phyloP scores from a whole-genome alignment of 2,113 vertebrate species.

The Chaetodon auriga region DNA sequence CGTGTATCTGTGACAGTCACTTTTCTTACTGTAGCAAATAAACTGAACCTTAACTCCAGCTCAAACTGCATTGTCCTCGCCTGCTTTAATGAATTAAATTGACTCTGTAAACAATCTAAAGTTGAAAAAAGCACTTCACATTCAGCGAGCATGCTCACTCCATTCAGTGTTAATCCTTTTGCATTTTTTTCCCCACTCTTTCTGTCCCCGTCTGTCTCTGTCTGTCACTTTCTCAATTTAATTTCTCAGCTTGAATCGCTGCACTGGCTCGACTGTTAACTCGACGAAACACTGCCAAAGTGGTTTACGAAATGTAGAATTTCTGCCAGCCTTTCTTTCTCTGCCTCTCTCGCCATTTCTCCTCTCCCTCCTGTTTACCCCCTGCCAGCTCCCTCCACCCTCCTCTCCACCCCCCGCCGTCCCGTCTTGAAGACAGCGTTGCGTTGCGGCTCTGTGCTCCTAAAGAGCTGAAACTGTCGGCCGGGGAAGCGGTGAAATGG shows the following conservation, averaged over 20 bases:
- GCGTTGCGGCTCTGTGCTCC: constrained; percentile 72
- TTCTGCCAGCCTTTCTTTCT: constrained; percentile 56
- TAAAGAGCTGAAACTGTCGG: constrained; percentile 81
- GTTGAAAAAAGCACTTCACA: constrained; percentile 25
- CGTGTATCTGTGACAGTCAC: background rate
- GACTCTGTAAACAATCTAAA: constrained; percentile 19
- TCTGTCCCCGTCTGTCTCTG: constrained; percentile 17
- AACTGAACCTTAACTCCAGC: background rate
- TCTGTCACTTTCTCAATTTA: constrained; percentile 65
- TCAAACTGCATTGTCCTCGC: background rate
- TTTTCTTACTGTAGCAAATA: background rate
- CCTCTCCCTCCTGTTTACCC: constrained; percentile 52
- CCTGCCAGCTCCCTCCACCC: constrained; percentile 6
- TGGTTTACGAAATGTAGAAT: constrained; percentile 55
- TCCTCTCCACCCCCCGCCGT: constrained; percentile 33
- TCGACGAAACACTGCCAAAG: constrained; percentile 53
- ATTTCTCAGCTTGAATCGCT: constrained; percentile 66
- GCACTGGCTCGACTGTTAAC: constrained; percentile 53
- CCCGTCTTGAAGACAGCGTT: constrained; percentile 71
- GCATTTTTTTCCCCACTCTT: constrained; percentile 10
- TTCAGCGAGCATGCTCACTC: constrained; percentile 1
- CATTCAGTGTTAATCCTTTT: constrained; percentile 52
- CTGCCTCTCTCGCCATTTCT: constrained; percentile 15
- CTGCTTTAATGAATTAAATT: constrained; percentile 16
- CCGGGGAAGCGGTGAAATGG: constrained; percentile 85